Evolutionary conservation across 2,888 invertebrate species (phyloP), one percentile per base, ranked within the genome.

Genomic region (Diaphora mendica): DNA sequence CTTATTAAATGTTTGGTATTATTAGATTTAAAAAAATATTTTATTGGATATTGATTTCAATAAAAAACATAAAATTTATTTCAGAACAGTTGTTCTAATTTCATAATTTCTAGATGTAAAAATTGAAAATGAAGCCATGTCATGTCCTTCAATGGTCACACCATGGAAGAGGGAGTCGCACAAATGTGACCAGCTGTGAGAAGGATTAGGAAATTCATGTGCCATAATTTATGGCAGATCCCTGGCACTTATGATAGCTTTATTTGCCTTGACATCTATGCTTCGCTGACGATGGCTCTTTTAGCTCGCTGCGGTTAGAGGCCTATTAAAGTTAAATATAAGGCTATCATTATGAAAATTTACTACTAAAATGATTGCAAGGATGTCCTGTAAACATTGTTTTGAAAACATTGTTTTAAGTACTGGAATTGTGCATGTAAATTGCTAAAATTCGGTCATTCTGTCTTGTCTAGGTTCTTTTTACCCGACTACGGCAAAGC

Each of bases 211-310:
- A 51, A 9, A 39, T 39, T 39, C 39, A 11, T 39, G 39, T 9
- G 39, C 0, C 1, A 11, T 39, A 39, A 11, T 39, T 39, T 11
- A 39, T 39, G 39, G 11, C 39, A 39, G 39, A n/a, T 55, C 8
- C n/a, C 7, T 26, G 33, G 23, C 30, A 5, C 48, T 4, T 55
- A 66, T 30, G 66, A 66, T 59, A 59, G 30, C 55, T 8, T 33
- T n/a, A 3, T 74, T 59, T 26, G 51, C 85, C 79, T 81, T 81
- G 83, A 83, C 83, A 77, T 77, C 78, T 68, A 83, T 77, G 81
- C 78, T 79, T 72, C 64, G 70, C 68, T 69, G 51, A 74, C 77
- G 74, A 73, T 55, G 71, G 44, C 70, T 68, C 64, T 79, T 76
- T 82, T 78, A 67, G 39, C 44, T 23, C 44, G 23, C n/a, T 71